phyloP scores from a whole-genome alignment of 2,797 vertebrate genomes.

The Tympanoctomys barrerae region DNA sequence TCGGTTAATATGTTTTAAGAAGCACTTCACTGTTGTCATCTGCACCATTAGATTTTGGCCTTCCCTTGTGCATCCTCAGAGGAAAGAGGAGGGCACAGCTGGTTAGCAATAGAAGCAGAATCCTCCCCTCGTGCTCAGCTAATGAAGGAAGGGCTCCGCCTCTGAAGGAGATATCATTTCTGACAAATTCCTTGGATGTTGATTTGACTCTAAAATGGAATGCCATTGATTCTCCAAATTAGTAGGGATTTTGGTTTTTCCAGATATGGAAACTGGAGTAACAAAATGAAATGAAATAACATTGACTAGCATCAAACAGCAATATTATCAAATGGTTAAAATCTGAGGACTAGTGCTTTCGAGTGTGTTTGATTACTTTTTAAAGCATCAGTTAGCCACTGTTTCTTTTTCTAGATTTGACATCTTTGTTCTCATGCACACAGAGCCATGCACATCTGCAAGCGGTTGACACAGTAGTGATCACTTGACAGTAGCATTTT shows the following conservation, averaged over 20 bases:
- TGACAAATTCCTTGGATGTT: background rate
- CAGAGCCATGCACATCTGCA: too few relatives aligned
- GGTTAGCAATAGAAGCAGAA: background rate
- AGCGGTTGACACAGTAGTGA: too few relatives aligned
- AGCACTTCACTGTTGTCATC: background rate
- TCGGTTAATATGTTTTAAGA: conserved; percentile 20
- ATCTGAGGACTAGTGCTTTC: background rate
- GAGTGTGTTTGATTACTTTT: background rate
- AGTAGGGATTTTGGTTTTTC: background rate
- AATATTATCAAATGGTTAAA: background rate
- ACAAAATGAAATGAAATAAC: background rate
- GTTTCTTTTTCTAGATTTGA: too few relatives aligned
- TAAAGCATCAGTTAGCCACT: background rate
- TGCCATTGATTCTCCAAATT: background rate
- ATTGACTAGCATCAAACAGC: background rate
- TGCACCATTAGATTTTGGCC: background rate
- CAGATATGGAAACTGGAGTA: background rate
- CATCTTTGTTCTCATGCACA: too few relatives aligned
- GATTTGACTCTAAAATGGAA: background rate
- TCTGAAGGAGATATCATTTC: background rate
- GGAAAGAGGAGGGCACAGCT: background rate
- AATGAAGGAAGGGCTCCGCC: background rate
- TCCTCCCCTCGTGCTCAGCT: background rate
- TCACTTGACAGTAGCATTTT: too few relatives aligned
- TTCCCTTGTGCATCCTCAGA: background rate